Evolutionary conservation across 2,797 vertebrate species (phyloP), one percentile per base, ranked within the genome.

Genomic region (Anguilla anguilla): DNA sequence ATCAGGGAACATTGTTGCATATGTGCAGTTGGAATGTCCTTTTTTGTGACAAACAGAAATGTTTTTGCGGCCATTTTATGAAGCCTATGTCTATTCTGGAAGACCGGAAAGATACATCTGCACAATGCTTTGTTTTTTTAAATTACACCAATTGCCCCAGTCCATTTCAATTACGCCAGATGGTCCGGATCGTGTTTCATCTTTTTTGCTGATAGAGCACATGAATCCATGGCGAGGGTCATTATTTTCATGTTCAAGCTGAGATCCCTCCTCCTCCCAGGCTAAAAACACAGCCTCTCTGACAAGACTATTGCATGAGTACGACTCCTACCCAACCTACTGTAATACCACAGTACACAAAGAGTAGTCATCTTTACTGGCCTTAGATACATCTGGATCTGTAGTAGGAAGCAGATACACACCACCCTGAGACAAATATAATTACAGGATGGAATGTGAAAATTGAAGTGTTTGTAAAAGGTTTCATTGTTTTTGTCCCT

Each of bases 351-450:
- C 86, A 86, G 90, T 92, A 91, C 74, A 17, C 74, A 17, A 17
- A n/a, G 43, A 4, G 6, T 7, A 46, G 22, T 31, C 17, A 0
- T 46, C 43, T 25, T 82, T 82, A 7, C 46, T 82, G 46, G 43
- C 28, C 79, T 79, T 7, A 5, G 17, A 22, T 46, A 46, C 35
- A 79, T 46, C 74, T 46, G 74, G 74, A 19, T 2, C 85, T 39
- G 84, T 9, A 13, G 35, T 39, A 86, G 0, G 0, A 91, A 87
- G 15, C 57, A 19, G 17, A 59, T 19, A 19, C 57, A 88, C 87
- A 85, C 91, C 49, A 84, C 92, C 90, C 90, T 90, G 91, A 92
- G 92, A 90, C 91, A 88, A 89, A 87, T 86, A 86, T 87, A 89
- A 86, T 88, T 90, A 11, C 67, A n/a, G 15, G 81, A 11, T 55